A percentile compares a stretch with the other conserved stretches of the same genome.
Evolutionary conservation across 1,140 invertebrate genomes (phyloP).

Genomic region (Megalonaias nervosa): DNA sequence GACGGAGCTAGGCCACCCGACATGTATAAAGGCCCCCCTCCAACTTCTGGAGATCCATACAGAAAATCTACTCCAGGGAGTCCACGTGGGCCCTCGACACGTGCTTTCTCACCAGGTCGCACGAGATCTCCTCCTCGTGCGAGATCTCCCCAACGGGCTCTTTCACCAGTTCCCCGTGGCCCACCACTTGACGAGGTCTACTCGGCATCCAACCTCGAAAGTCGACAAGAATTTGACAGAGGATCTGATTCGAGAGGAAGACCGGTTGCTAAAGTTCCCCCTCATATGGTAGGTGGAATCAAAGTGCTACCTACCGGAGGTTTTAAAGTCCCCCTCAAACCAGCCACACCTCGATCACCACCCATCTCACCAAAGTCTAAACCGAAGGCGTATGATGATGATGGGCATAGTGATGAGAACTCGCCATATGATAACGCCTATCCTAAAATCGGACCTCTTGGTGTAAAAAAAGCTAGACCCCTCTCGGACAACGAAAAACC

Average conservation of each 20-base stretch:
- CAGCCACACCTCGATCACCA: constrained; percentile 14
- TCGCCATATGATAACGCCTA: constrained; percentile 10
- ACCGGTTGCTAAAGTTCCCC: constrained; percentile 56
- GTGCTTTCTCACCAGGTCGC: background rate
- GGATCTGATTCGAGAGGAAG: constrained; percentile 26
- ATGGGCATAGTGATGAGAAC: constrained; percentile 6
- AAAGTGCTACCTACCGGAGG: constrained; percentile 34
- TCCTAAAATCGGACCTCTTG: background rate
- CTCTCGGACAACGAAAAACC: constrained; percentile 1
- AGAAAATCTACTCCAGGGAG: background rate
- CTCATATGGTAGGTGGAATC: constrained; percentile 47
- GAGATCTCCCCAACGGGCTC: constrained; percentile 6
- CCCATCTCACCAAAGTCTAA: constrained; percentile 30
- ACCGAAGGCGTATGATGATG: background rate
- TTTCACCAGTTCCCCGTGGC: constrained; percentile 5
- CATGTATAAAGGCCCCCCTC: background rate
- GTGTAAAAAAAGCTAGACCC: background rate
- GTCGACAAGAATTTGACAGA: constrained; percentile 15
- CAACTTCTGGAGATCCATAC: background rate
- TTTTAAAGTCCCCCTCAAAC: constrained; percentile 25
- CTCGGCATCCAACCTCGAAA: constrained; percentile 54
- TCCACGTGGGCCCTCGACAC: background rate
- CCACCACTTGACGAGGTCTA: constrained; percentile 25
- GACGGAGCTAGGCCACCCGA: constrained; percentile 1
- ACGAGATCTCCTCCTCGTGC: constrained; percentile 9